Evolutionary conservation across 2,797 vertebrate species (phyloP).

Genomic region (Peromyscus melanophrys): DNA sequence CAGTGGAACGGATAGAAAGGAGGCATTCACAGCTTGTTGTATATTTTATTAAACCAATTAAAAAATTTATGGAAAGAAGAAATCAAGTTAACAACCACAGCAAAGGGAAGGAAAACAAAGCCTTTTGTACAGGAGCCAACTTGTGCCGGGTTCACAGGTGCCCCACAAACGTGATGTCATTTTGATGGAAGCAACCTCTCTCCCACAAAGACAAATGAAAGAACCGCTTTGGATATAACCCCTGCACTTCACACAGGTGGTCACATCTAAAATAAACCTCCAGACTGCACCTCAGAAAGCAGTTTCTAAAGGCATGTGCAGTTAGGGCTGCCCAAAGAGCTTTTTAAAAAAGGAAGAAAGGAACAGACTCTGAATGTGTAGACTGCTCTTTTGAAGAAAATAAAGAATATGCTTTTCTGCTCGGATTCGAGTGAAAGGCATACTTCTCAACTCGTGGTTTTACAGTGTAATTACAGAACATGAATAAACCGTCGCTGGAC

Average conservation of each 20-base stretch:
- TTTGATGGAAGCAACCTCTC: constrained; percentile 67
- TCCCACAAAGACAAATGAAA: constrained; percentile 81
- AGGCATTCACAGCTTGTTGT: constrained; percentile 63
- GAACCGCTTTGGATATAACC: constrained; percentile 73
- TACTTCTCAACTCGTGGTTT: background rate
- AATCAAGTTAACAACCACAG: constrained; percentile 80
- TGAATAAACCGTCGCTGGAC: constrained; percentile 37
- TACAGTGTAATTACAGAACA: constrained; percentile 31
- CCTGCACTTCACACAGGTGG: constrained; percentile 75
- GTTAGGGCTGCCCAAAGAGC: constrained; percentile 36
- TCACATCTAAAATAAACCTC: constrained; percentile 79
- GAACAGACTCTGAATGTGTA: background rate
- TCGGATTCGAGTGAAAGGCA: constrained; percentile 60
- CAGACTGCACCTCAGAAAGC: constrained; percentile 62
- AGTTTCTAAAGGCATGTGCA: constrained; percentile 73
- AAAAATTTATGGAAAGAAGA: constrained; percentile 84
- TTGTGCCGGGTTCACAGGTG: constrained; percentile 77
- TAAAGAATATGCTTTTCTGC: constrained; percentile 57
- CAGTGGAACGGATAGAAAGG: constrained; percentile 70
- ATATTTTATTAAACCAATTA: constrained; percentile 84
- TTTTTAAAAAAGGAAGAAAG: background rate
- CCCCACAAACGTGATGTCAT: constrained; percentile 75
- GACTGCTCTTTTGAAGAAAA: constrained; percentile 65
- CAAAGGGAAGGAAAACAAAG: constrained; percentile 76
- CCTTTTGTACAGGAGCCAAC: constrained; percentile 72